Conservation (phyloP, 1,140 invertebrate species). For the Neodiprion fabricii region DNA sequence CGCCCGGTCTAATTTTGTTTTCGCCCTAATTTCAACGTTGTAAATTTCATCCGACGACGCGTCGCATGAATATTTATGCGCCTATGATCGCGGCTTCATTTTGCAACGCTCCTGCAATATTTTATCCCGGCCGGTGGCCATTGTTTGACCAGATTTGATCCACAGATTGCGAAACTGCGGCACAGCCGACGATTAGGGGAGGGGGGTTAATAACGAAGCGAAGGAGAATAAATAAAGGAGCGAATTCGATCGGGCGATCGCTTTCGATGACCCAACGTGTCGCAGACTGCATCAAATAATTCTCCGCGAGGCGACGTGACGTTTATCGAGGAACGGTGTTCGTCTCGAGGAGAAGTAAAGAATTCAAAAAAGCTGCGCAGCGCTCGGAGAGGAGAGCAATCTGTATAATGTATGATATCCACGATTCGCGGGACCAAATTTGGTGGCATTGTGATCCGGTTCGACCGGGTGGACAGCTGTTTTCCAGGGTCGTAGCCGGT, state of each 20-base stretch:
- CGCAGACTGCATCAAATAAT: background rate
- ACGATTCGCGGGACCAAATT: slow-evolving; percentile 43
- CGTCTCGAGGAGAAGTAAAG: background rate
- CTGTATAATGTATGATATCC: slow-evolving; percentile 24
- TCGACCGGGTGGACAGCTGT: slow-evolving; percentile 40
- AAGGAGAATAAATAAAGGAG: too few relatives aligned
- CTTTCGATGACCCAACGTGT: too few relatives aligned
- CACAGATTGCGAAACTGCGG: slow-evolving; percentile 13
- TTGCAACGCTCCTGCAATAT: slow-evolving; percentile 21
- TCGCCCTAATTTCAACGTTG: slow-evolving; percentile 1
- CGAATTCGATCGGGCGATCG: too few relatives aligned
- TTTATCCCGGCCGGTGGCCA: slow-evolving; percentile 22
- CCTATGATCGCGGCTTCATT: slow-evolving; percentile 1
- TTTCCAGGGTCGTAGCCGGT: slow-evolving; percentile 37
- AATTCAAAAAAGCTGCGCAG: background rate
- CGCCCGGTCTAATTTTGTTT: background rate
- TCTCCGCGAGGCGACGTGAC: background rate
- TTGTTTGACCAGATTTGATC: slow-evolving; percentile 24
- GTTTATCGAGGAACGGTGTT: too few relatives aligned
- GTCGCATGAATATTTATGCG: slow-evolving; percentile 42
- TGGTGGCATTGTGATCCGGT: slow-evolving; percentile 35
- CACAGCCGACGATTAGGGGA: too few relatives aligned
- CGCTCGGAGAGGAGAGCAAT: slow-evolving; percentile 20
- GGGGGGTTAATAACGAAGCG: too few relatives aligned
- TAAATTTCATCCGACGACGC: background rate